phyloP scores from a whole-genome alignment of 2,797 vertebrate genomes.

The Gymnothorax reevesii region DNA sequence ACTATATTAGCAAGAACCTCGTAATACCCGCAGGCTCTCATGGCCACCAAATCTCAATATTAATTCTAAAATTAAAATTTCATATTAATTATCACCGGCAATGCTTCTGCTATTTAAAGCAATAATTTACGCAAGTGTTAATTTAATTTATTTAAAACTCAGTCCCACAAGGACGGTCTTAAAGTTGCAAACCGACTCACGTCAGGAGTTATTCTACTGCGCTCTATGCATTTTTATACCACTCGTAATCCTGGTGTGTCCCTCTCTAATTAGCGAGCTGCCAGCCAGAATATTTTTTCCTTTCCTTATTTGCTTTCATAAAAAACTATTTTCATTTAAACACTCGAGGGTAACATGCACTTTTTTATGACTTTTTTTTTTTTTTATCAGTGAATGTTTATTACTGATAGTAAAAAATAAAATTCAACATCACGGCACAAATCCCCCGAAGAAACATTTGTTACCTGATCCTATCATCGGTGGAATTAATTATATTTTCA shows the following conservation, averaged over 20 bases:
- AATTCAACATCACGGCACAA: conserved; percentile 39
- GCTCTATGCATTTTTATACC: conserved; percentile 73
- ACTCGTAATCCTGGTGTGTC: conserved; percentile 75
- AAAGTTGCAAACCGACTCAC: conserved; percentile 72
- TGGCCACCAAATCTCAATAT: conserved; percentile 52
- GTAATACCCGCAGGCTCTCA: conserved; percentile 64
- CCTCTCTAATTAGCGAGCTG: conserved; percentile 71
- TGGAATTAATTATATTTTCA: conserved; percentile 39
- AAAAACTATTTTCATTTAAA: conserved; percentile 52
- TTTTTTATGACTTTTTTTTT: conserved; percentile 52
- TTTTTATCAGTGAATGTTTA: conserved; percentile 50
- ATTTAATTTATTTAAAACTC: conserved; percentile 69
- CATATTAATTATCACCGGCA: conserved; percentile 66
- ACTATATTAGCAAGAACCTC: conserved; percentile 67
- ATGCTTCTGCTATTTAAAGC: conserved; percentile 67
- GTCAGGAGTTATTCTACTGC: conserved; percentile 69
- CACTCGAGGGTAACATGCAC: conserved; percentile 53
- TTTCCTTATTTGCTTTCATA: conserved; percentile 66
- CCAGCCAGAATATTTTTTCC: conserved; percentile 64
- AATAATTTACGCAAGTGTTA: conserved; percentile 74
- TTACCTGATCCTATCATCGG: conserved; percentile 44
- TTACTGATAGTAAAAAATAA: conserved; percentile 39
- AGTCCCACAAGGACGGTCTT: conserved; percentile 72
- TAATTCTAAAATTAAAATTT: conserved; percentile 35
- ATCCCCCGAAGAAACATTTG: conserved; percentile 43